phyloP scores from a whole-genome alignment of 2,797 vertebrate species.

The Gadopsis bispinosus region DNA sequence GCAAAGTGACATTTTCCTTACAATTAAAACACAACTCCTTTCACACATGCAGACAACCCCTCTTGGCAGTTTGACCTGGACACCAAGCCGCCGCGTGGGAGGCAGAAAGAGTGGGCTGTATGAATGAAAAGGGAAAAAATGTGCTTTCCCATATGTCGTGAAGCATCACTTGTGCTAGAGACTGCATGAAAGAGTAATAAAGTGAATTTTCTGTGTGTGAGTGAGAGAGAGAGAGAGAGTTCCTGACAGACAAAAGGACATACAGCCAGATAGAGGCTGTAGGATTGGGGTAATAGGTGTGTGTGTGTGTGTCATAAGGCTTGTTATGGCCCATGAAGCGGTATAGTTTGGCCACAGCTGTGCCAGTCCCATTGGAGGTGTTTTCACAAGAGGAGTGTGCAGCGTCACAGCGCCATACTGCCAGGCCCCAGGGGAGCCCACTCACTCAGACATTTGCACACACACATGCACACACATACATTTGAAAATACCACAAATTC shows the following conservation, averaged over 20 bases:
- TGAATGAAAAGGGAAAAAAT: conserved; percentile 41
- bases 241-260: conserved; percentile 62
- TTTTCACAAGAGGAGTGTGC: conserved; percentile 80
- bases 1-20: conserved; percentile 38
- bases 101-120: conserved; percentile 40
- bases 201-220: conserved; percentile 34
- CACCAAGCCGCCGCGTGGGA: conserved; percentile 46
- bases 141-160: conserved; percentile 28
- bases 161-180: conserved; percentile 55
- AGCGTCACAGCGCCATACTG: conserved; percentile 81
- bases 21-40: conserved; percentile 31
- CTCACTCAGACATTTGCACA: conserved; percentile 48
- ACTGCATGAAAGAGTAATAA: conserved; percentile 40
- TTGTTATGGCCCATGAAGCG: conserved; percentile 83
- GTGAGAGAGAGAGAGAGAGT: conserved; percentile 17
- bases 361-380: conserved; percentile 81
- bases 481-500: conserved; percentile 65
- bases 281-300: conserved; percentile 56
- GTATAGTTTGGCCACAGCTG: conserved; percentile 87
- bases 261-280: conserved; percentile 61
- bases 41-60: conserved; percentile 40
- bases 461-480: conserved; percentile 44
- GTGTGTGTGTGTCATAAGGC: conserved; percentile 73
- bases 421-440: conserved; percentile 82
- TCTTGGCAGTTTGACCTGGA: conserved; percentile 47